Evolutionary conservation across 2,113 vertebrate species (phyloP), one percentile per base, ranked within the genome.

Genomic region (Dermatemys mawii): DNA sequence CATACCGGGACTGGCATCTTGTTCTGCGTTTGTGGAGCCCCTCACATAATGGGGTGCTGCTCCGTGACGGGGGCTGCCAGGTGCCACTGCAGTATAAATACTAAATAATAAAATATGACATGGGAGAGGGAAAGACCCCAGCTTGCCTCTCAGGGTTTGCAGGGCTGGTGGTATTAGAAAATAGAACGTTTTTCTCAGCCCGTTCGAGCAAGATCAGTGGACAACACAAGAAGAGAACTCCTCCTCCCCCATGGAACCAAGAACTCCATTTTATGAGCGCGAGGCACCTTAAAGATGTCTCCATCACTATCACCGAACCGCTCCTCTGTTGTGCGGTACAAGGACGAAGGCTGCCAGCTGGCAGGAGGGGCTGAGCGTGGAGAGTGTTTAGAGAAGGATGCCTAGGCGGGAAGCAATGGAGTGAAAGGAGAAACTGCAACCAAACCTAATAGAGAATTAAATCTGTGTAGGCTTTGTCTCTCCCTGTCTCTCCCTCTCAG

Each of bases 321-420:
- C 53, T 54, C 53, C 53, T 26, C 53, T 26, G 53, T 26, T 54
- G 53, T 26, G 24, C 24, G 22, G 53, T 54, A 10, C 53, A 26
- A 35, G 29, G 19, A 13, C 32, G 55, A 29, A 60, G 55, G 55
- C 55, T 60, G 55, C 13, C 27, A 2, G 76, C 84, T 93, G 88
- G 60, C 89, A n/a, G 83, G 26, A 35, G 3, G 35, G 26, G 53
- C 3, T 0, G 5, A 60, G 35, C 83, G 3, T 49, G 38, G 21
- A 50, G 26, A 73, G 26, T 38, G 24, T 21, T 22, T 11, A 21
- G 46, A 51, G 50, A 51, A 32, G 11, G n/a, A 41, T 2, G 2
- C 29, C 7, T 0, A 0, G 22, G 29, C 21, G 50, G 13, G 5
- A 48, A 67, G 84, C 55, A 60, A 60, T 32, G 27, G 55, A 29